Conservation (phyloP, 2,113 vertebrate genomes). For the Gadus macrocephalus region DNA sequence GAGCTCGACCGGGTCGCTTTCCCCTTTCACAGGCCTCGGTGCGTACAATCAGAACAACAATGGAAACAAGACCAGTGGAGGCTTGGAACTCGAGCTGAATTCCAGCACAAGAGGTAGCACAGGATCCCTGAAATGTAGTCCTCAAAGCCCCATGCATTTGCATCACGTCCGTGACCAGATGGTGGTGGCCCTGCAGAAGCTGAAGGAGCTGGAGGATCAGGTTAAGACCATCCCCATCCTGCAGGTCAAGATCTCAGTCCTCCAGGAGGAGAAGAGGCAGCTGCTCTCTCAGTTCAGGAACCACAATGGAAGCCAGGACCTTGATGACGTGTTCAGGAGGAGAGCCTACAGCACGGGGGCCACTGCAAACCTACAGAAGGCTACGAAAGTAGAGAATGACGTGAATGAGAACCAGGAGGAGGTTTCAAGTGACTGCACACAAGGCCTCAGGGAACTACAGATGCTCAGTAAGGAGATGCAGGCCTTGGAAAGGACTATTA, state of each 20-base stretch:
- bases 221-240: slow-evolving; percentile 93
- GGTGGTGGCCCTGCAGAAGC: slow-evolving; percentile 88
- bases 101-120: slow-evolving; percentile 74
- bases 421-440: slow-evolving; percentile 63
- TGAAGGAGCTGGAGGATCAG: slow-evolving; percentile 94
- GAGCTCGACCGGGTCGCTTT: slow-evolving; percentile 81
- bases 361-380: slow-evolving; percentile 68
- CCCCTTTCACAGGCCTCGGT: slow-evolving; percentile 81
- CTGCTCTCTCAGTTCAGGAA: slow-evolving; percentile 79
- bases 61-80: slow-evolving; percentile 74
- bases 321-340: slow-evolving; percentile 66
- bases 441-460: slow-evolving; percentile 79
- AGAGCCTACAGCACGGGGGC: slow-evolving; percentile 72
- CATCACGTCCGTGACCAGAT: slow-evolving; percentile 96
- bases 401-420: slow-evolving; percentile 68
- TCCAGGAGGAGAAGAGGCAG: slow-evolving; percentile 93
- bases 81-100: slow-evolving; percentile 62
- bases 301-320: slow-evolving; percentile 68
- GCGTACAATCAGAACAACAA: slow-evolving; percentile 77
- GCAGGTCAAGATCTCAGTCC: slow-evolving; percentile 92
- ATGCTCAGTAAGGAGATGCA: slow-evolving; percentile 85
- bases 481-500: slow-evolving; percentile 81
- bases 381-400: slow-evolving; percentile 63
- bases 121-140: slow-evolving; percentile 77
- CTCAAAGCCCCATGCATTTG: slow-evolving; percentile 81